These are phyloP conservation scores for Gallinago jamesoni DNA, from an alignment of 2,113 vertebrate genomes.

Conservation along the genomic window DNA sequence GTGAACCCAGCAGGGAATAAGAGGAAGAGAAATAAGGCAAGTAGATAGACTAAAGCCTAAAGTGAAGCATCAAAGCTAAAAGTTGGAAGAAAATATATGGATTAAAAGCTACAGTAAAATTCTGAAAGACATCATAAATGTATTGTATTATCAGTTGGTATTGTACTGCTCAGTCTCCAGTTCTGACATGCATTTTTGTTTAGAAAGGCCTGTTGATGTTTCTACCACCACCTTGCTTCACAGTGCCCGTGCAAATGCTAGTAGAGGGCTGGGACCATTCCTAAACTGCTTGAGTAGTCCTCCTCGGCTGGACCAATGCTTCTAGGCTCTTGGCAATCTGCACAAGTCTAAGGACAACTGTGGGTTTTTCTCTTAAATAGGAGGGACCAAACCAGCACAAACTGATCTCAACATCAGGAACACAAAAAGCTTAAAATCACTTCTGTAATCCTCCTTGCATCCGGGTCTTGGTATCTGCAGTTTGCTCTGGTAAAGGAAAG, in stretches of 20 bases:
- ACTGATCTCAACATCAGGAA: background rate
- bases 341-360: background rate
- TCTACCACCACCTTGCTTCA: background rate
- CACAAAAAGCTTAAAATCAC: background rate
- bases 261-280: background rate
- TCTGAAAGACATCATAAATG: background rate
- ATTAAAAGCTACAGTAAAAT: background rate
- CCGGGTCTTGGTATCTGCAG: background rate
- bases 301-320: background rate
- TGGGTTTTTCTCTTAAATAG: background rate
- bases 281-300: background rate
- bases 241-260: rapidly evolving
- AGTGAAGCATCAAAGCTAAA: background rate
- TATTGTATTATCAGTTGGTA: background rate
- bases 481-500: background rate
- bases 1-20: background rate
- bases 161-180: background rate
- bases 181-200: background rate
- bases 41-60: background rate
- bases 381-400: background rate
- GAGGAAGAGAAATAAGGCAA: background rate
- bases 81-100: background rate
- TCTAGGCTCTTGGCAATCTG: background rate
- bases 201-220: background rate
- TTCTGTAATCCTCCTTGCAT: background rate